Evolutionary conservation across 2,797 vertebrate genomes (phyloP), one percentile per base, ranked within the genome.

Genomic region (Xiphophorus birchmanni): DNA sequence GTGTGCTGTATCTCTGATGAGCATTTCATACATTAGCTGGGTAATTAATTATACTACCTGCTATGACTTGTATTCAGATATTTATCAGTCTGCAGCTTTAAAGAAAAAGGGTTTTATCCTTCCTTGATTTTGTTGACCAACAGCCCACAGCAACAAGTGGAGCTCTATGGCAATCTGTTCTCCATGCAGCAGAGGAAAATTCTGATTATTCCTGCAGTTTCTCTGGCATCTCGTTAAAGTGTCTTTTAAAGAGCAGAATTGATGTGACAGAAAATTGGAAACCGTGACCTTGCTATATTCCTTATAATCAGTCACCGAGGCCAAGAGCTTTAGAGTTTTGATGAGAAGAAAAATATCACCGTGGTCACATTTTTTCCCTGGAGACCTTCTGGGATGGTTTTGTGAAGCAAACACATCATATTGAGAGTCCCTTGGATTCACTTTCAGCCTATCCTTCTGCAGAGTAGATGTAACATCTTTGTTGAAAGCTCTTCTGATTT

Each of bases 371-470:
- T 21, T 26, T 56, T 56, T n/a, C 26, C 54, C 12, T 10, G 1
- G 56, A 60, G 56, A 60, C 56, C n/a, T 60, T 60, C 56, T 60
- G 56, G 26, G 56, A 60, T 32, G 56, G 56, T 60, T 60, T 29
- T 60, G 26, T 60, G n/a, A 32, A 6, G 56, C 56, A 60, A 32
- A 60, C 56, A 29, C 56, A 15, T 60, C 5, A 0, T 60, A n/a
- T 29, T 29, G 26, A 60, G n/a, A 5, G 56, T 29, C 56, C 26
- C 4, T 29, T 29, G 12, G n/a, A 32, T 32, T 5, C n/a, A 32
- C 56, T 60, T 60, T 8, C 50, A 60, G 56, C 11, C 56, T 15
- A 2, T 60, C n/a, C 56, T 12, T 56, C 54, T 60, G 56, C 26
- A 60, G 56, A 65, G 17, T 32, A 35, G 15, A 35, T 37, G 32